A percentile compares a stretch with the other conserved stretches of the same genome.
Conservation (phyloP, 1,140 invertebrate genomes). For the Leptestheria dahalacensis region DNA sequence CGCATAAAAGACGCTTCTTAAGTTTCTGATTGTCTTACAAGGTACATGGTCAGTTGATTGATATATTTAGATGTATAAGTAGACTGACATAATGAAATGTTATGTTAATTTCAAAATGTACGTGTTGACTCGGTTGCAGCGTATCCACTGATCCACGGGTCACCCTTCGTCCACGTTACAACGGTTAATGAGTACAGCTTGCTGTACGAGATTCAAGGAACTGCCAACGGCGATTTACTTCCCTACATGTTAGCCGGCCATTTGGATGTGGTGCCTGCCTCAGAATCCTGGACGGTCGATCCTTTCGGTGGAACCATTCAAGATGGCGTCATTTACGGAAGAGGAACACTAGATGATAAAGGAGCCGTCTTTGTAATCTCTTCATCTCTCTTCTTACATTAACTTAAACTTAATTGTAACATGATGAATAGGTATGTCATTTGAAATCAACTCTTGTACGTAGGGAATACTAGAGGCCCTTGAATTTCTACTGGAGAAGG, state of each 20-base stretch:
- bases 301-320: conserved; percentile 35
- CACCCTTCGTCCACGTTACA: conserved; percentile 28
- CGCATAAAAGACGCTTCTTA: too few species aligned
- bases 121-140: conserved; percentile 25
- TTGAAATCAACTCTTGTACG: background rate
- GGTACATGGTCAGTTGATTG: too few species aligned
- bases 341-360: conserved; percentile 41
- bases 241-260: conserved; percentile 39
- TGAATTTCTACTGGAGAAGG: conserved; percentile 31
- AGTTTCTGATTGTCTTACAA: too few species aligned
- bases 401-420: background rate
- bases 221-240: conserved; percentile 25
- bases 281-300: conserved; percentile 30
- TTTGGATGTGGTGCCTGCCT: conserved; percentile 41
- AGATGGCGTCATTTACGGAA: conserved; percentile 37
- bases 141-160: conserved; percentile 32
- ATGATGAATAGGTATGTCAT: background rate
- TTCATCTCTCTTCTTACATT: background rate
- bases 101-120: background rate
- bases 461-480: conserved; percentile 34
- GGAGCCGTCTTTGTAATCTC: conserved; percentile 33
- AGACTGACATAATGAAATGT: background rate
- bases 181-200: conserved; percentile 35
- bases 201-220: conserved; percentile 30
- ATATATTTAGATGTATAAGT: too few species aligned